A percentile compares a stretch with the other conserved stretches of the same genome.
Conservation (phyloP, 2,113 vertebrate species). For the Epinephelus cyanopodus region DNA sequence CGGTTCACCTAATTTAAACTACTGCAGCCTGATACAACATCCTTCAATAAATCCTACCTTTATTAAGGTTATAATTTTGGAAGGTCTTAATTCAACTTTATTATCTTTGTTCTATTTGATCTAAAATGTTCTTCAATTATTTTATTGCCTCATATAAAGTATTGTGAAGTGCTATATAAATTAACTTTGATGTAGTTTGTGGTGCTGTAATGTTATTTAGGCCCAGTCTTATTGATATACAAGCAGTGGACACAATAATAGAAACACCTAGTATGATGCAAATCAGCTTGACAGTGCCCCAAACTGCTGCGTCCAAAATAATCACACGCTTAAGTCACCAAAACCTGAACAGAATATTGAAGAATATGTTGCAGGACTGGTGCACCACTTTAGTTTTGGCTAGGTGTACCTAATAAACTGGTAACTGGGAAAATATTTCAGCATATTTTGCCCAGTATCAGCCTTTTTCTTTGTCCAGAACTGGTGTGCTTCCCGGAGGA, state of each 20-base stretch:
- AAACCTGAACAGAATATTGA: background rate
- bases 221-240: background rate
- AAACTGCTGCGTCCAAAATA: background rate
- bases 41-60: background rate
- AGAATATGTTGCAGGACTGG: background rate
- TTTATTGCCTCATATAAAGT: background rate
- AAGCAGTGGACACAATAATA: background rate
- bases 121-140: background rate
- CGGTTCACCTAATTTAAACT: background rate
- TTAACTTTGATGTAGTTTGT: background rate
- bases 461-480: background rate
- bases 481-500: background rate
- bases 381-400: background rate
- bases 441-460: background rate
- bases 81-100: background rate
- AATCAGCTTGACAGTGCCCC: background rate
- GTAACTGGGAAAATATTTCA: background rate
- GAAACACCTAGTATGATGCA: background rate
- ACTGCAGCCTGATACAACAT: background rate
- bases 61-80: background rate
- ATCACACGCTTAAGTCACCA: background rate
- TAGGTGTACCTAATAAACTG: background rate
- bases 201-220: constrained; percentile 4
- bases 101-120: background rate
- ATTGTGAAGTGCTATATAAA: background rate